Conservation (phyloP, 2,797 vertebrate genomes). For the Tapera naevia region DNA sequence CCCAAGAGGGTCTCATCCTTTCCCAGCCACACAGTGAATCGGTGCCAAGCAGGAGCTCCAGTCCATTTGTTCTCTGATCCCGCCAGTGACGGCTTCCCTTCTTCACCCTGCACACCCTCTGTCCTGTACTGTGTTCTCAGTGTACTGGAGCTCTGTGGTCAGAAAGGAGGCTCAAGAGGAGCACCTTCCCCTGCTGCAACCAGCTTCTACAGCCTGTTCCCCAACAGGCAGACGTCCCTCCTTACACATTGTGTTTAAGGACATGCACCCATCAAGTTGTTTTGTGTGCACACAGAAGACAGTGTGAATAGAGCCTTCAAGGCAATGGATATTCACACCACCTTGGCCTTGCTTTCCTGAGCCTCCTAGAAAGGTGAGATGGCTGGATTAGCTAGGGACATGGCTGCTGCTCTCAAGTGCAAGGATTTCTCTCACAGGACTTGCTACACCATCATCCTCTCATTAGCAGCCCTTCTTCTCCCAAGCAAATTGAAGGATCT, state of each 20-base stretch:
- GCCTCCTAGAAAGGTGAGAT: background rate
- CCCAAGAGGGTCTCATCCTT: background rate
- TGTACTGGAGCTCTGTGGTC: background rate
- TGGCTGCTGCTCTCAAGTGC: background rate
- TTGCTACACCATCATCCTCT: background rate
- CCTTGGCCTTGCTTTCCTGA: background rate
- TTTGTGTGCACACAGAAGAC: rapidly evolving
- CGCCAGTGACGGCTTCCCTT: background rate
- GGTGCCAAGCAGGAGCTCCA: background rate
- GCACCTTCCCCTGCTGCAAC: background rate
- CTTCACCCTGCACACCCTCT: background rate
- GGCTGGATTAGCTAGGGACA: background rate
- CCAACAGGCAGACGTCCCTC: background rate
- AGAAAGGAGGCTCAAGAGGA: background rate
- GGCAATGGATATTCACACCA: background rate
- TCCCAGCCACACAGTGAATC: background rate
- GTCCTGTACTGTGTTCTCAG: background rate
- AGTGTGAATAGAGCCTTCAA: rapidly evolving
- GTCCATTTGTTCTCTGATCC: background rate
- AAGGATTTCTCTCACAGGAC: background rate
- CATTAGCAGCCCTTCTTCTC: background rate
- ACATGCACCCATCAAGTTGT: rapidly evolving
- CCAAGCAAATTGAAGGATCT: background rate
- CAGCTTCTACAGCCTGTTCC: background rate
- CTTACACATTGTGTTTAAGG: background rate